Percentiles rank a stretch among this genome's conserved stretches.
phyloP scores from a whole-genome alignment of 2,113 vertebrate species.

The Bucco capensis region DNA sequence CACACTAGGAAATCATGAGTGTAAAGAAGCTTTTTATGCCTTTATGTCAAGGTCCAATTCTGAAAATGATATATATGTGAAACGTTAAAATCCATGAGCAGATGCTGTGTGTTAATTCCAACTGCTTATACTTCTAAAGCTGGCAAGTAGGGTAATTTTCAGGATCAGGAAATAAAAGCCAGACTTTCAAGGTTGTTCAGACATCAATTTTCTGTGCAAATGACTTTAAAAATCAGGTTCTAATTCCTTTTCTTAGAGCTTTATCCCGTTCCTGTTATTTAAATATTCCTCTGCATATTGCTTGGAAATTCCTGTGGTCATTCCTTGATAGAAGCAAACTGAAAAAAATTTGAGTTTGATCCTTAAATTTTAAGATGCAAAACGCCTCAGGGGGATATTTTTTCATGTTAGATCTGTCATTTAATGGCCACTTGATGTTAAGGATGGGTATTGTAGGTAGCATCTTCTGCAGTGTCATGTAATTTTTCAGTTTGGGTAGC shows the following conservation, averaged over 20 bases:
- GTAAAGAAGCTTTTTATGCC: not conserved
- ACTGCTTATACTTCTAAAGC: not conserved
- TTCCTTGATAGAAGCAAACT: not conserved
- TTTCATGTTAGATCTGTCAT: not conserved
- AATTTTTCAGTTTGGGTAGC: not conserved
- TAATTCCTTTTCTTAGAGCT: not conserved
- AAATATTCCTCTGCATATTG: not conserved
- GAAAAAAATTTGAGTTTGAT: not conserved
- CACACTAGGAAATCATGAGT: not conserved
- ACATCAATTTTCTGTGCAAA: not conserved
- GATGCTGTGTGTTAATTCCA: not conserved
- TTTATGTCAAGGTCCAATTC: not conserved
- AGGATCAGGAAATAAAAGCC: conserved; percentile 1
- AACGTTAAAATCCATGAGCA: not conserved
- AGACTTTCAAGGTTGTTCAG: not conserved
- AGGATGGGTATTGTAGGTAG: not conserved
- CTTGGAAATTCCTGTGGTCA: not conserved
- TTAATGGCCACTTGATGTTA: not conserved
- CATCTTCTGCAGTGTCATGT: not conserved
- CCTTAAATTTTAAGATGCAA: not conserved
- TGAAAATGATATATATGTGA: not conserved
- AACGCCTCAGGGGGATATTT: not conserved
- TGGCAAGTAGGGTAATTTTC: not conserved
- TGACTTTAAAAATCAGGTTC: not conserved
- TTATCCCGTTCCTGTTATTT: not conserved